phyloP scores from a whole-genome alignment of 1,140 invertebrate genomes.

The Delia radicum region DNA sequence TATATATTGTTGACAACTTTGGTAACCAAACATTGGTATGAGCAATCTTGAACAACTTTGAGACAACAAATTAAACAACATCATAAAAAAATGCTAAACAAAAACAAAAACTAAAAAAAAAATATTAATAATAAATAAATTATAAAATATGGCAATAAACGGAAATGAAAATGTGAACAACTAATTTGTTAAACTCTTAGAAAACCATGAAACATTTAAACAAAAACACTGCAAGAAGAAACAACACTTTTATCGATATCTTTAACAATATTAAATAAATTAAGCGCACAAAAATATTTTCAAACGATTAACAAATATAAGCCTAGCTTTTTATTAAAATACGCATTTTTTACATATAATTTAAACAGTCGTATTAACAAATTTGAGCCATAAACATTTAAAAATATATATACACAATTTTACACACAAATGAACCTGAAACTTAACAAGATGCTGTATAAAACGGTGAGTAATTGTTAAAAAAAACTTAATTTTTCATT shows the following conservation, averaged over 20 bases:
- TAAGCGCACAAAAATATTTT: background rate
- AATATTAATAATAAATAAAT: too few relatives aligned
- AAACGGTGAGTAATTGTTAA: background rate
- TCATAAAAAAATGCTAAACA: too few relatives aligned
- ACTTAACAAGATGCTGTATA: background rate
- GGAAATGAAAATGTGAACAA: too few relatives aligned
- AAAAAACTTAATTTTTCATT: background rate
- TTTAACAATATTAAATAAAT: background rate
- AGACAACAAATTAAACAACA: too few relatives aligned
- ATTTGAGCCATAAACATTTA: background rate
- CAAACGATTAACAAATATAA: background rate
- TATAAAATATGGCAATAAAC: too few relatives aligned
- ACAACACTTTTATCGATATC: background rate
- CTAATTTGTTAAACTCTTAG: too few relatives aligned
- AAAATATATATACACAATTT: background rate
- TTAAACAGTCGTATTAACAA: background rate
- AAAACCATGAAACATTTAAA: slow-evolving; percentile 15
- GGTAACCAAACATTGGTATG: too few relatives aligned
- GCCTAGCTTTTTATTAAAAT: background rate
- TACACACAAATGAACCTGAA: background rate
- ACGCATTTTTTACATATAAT: background rate
- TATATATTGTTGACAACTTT: too few relatives aligned
- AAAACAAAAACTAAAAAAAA: too few relatives aligned
- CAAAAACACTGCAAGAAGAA: slow-evolving; percentile 1
- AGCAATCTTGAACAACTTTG: too few relatives aligned